phyloP scores from a whole-genome alignment of 2,113 vertebrate genomes.

The Xenopus borealis region DNA sequence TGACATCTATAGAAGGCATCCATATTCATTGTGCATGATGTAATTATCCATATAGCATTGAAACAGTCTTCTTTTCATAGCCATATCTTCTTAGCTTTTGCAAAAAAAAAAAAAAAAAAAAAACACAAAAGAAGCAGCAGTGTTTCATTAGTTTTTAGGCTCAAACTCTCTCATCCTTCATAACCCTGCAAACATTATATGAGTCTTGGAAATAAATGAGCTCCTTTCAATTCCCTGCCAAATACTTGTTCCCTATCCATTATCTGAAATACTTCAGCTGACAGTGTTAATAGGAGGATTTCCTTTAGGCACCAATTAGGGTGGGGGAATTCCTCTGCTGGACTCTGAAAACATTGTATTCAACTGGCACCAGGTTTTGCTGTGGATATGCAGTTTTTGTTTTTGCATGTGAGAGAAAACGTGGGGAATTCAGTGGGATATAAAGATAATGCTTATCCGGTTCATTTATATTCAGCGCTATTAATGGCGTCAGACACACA shows the following conservation, averaged over 20 bases:
- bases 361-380: not conserved
- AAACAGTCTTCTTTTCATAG: too few relatives aligned
- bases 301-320: constrained; percentile 35
- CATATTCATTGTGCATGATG: too few relatives aligned
- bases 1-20: too few relatives aligned
- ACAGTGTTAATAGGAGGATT: constrained; percentile 34
- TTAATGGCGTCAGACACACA: too few relatives aligned
- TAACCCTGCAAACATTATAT: not conserved
- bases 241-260: constrained; percentile 20
- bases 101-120: too few relatives aligned
- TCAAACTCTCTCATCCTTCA: not conserved
- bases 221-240: constrained; percentile 31
- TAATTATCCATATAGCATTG: too few relatives aligned
- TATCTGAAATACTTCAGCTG: constrained; percentile 24
- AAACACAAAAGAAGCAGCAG: too few relatives aligned
- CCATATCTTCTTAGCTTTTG: too few relatives aligned
- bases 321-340: constrained; percentile 17
- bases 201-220: constrained; percentile 12
- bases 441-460: too few relatives aligned
- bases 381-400: not conserved
- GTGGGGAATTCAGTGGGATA: too few relatives aligned
- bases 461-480: constrained; percentile 14
- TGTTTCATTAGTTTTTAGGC: too few relatives aligned
- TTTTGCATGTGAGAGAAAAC: constrained; percentile 4
- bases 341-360: not conserved